A percentile compares a stretch with the other conserved stretches of the same genome.
Conservation (phyloP, 92 coral and sea anemone species). For the Ricordea florida region DNA sequence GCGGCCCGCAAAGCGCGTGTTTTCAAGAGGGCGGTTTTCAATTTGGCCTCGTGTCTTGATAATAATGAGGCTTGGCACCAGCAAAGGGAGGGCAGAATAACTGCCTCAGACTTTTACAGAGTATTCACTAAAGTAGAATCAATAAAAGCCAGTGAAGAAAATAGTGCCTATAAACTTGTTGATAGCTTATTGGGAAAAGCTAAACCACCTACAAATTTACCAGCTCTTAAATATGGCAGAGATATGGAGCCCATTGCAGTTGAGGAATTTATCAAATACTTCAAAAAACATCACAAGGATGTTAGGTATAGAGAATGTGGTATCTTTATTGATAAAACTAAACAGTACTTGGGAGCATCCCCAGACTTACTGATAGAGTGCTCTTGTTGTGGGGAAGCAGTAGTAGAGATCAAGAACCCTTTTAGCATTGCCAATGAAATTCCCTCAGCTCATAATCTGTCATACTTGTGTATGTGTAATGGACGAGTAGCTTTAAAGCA, state of each 20-base stretch:
- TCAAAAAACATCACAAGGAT: constrained; percentile 35
- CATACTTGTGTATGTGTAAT: constrained; percentile 14
- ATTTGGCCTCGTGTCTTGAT: no score
- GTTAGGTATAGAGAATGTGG: constrained; percentile 55
- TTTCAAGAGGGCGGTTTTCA: no score
- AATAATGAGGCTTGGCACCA: constrained; percentile 23
- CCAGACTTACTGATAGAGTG: constrained; percentile 60
- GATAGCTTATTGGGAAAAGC: constrained; percentile 15
- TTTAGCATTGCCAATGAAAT: constrained; percentile 33
- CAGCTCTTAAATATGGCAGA: constrained; percentile 37
- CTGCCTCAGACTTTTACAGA: constrained; percentile 13
- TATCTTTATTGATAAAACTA: constrained; percentile 28
- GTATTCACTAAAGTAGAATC: constrained; percentile 21
- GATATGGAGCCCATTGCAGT: constrained; percentile 23
- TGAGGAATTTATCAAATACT: constrained; percentile 27
- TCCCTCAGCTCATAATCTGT: constrained; percentile 25
- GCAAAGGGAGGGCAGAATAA: constrained; percentile 5
- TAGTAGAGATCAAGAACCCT: constrained; percentile 51
- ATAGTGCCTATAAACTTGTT: constrained; percentile 3
- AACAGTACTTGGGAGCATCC: constrained; percentile 51
- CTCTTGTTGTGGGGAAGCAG: constrained; percentile 46
- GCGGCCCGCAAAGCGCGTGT: no score
- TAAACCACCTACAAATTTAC: constrained; percentile 22
- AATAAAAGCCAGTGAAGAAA: not conserved
- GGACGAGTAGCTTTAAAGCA: constrained; percentile 18